phyloP scores from a whole-genome alignment of 2,113 vertebrate species.

The Onychostoma macrolepis region DNA sequence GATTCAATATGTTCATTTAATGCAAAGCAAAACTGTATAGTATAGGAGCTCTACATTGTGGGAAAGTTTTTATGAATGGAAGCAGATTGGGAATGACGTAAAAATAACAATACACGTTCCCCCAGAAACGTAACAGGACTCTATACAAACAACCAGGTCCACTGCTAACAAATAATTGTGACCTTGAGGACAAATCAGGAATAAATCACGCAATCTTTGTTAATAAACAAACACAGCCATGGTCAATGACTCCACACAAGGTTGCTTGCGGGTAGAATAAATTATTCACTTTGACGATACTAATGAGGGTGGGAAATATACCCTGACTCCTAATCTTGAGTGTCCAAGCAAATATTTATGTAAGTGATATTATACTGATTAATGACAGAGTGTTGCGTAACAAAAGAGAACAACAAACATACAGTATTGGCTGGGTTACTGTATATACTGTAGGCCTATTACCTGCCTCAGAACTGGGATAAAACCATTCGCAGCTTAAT shows the following conservation, averaged over 20 bases:
- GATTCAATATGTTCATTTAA: not conserved
- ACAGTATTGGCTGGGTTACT: not conserved
- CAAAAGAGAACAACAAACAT: not conserved
- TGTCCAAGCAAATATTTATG: slow-evolving; percentile 6
- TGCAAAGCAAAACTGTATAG: not conserved
- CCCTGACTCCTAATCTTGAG: not conserved
- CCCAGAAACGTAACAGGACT: slow-evolving; percentile 24
- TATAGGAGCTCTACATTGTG: not conserved
- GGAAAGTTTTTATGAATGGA: not conserved
- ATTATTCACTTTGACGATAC: slow-evolving; percentile 40
- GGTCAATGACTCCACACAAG: slow-evolving; percentile 52
- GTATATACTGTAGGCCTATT: not conserved
- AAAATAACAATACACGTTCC: slow-evolving; percentile 22
- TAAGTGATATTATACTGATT: slow-evolving; percentile 12
- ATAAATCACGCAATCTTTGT: slow-evolving; percentile 38
- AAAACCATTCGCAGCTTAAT: not conserved
- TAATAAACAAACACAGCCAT: slow-evolving; percentile 56
- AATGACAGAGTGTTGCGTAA: not conserved
- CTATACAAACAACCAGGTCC: slow-evolving; percentile 34
- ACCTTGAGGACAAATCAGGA: slow-evolving; percentile 57
- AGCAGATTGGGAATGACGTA: slow-evolving; percentile 13
- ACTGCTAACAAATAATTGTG: slow-evolving; percentile 29
- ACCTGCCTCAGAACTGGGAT: not conserved
- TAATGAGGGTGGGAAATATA: not conserved
- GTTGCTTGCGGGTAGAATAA: slow-evolving; percentile 37